These are phyloP conservation scores for Harmothoe impar DNA, from an alignment of 2,888 invertebrate genomes.

Conservation along the genomic window DNA sequence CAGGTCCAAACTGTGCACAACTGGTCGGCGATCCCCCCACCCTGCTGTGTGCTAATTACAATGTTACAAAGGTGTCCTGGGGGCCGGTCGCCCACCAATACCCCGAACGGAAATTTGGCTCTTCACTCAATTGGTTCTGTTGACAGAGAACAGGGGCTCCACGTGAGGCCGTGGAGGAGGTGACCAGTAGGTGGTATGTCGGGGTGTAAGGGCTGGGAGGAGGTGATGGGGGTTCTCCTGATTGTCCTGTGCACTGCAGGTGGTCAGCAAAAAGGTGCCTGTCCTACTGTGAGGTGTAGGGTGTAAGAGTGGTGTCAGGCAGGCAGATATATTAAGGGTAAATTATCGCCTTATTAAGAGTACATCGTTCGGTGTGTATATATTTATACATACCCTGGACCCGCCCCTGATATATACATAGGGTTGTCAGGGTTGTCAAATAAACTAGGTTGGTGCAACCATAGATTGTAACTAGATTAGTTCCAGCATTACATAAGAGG, in stretches of 20 bases:
- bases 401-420: too few relatives aligned
- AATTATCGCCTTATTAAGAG: conserved; percentile 30
- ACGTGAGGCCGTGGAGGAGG: conserved; percentile 42
- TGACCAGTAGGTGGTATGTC: background rate
- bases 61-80: background rate
- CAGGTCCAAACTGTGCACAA: conserved; percentile 55
- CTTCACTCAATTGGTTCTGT: conserved; percentile 38
- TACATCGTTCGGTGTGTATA: too few relatives aligned
- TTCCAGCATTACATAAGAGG: too few relatives aligned
- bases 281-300: background rate
- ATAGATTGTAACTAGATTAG: too few relatives aligned
- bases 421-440: too few relatives aligned
- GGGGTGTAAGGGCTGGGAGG: background rate
- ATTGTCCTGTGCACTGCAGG: conserved; percentile 36
- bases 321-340: background rate
- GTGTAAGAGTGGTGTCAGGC: background rate
- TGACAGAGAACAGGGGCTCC: conserved; percentile 16
- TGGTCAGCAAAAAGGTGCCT: background rate
- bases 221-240: background rate
- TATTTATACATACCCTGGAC: too few relatives aligned
- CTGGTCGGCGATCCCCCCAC: background rate
- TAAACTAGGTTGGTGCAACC: too few relatives aligned
- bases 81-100: background rate
- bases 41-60: conserved; percentile 41
- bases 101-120: conserved; percentile 58